A percentile compares a stretch with the other conserved stretches of the same genome.
Evolutionary conservation across 2,113 vertebrate genomes (phyloP).

Genomic region (Neogale vison): DNA sequence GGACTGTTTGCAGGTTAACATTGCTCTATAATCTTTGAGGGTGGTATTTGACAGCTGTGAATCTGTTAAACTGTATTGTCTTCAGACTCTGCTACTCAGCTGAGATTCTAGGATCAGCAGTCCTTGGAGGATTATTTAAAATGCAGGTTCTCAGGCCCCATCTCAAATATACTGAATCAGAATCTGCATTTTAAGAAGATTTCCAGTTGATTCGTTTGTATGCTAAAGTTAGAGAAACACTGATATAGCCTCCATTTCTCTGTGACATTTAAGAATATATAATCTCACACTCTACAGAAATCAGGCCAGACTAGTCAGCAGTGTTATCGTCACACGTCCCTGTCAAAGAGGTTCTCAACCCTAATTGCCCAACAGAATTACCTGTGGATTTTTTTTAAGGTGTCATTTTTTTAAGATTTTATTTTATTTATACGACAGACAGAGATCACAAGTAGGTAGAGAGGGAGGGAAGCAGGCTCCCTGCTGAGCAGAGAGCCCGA

Average conservation of each 20-base stretch:
- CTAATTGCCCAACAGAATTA: background rate
- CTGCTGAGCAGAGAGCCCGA: too few relatives aligned
- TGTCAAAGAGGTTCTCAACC: background rate
- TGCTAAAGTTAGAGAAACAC: background rate
- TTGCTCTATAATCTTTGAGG: constrained; percentile 4
- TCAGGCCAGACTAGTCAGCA: background rate
- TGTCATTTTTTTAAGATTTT: too few relatives aligned
- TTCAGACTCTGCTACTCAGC: background rate
- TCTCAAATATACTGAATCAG: background rate
- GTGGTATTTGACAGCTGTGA: background rate
- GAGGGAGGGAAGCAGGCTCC: too few relatives aligned
- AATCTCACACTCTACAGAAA: background rate
- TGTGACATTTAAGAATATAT: background rate
- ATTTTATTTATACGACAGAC: too few relatives aligned
- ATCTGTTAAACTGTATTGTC: background rate
- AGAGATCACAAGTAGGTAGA: too few relatives aligned
- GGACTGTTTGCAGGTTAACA: background rate
- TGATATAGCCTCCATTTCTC: background rate
- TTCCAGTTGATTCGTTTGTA: background rate
- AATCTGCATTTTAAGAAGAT: constrained; percentile 39
- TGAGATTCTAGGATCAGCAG: background rate
- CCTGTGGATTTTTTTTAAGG: too few relatives aligned
- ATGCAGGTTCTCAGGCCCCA: background rate
- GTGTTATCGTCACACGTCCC: background rate
- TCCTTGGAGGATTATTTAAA: constrained; percentile 5